Evolutionary conservation across 1,140 invertebrate species (phyloP).

Genomic region (Amyelois transitella): DNA sequence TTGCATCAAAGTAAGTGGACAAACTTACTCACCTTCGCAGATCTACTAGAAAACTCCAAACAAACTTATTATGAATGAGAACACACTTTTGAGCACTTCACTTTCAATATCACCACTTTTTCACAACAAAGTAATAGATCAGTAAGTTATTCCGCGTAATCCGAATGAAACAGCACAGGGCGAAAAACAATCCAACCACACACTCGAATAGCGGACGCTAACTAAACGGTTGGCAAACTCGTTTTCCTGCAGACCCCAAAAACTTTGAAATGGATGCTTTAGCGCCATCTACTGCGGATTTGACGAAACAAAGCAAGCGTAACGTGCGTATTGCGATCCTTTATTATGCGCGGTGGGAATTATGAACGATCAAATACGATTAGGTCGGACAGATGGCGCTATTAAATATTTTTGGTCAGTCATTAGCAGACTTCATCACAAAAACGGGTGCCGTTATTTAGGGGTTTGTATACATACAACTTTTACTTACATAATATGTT

Average conservation of each 20-base stretch:
- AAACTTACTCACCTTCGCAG: conserved; percentile 56
- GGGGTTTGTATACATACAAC: too few species aligned
- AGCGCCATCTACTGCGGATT: conserved; percentile 21
- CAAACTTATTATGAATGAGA: conserved; percentile 9
- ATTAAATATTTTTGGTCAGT: neutral
- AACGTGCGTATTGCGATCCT: too few species aligned
- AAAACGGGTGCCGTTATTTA: too few species aligned
- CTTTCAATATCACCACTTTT: conserved; percentile 35
- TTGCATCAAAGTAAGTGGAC: conserved; percentile 48
- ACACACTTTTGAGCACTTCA: conserved; percentile 42
- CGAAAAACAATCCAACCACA: conserved; percentile 29
- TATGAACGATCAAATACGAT: neutral
- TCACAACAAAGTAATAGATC: conserved; percentile 37
- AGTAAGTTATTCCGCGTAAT: conserved; percentile 59
- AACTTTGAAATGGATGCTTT: conserved; percentile 2
- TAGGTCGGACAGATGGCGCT: neutral
- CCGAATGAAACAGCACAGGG: conserved; percentile 24
- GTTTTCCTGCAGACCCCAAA: conserved; percentile 6
- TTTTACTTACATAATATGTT: too few species aligned
- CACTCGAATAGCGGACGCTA: conserved; percentile 38
- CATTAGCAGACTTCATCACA: too few species aligned
- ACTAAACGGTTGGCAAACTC: conserved; percentile 33
- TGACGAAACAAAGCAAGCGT: neutral
- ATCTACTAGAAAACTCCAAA: conserved; percentile 18
- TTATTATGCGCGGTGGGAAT: too few species aligned